Evolutionary conservation across 1,140 invertebrate genomes (phyloP), one percentile per base, ranked within the genome.

Genomic region (Globodera ellingtonae): DNA sequence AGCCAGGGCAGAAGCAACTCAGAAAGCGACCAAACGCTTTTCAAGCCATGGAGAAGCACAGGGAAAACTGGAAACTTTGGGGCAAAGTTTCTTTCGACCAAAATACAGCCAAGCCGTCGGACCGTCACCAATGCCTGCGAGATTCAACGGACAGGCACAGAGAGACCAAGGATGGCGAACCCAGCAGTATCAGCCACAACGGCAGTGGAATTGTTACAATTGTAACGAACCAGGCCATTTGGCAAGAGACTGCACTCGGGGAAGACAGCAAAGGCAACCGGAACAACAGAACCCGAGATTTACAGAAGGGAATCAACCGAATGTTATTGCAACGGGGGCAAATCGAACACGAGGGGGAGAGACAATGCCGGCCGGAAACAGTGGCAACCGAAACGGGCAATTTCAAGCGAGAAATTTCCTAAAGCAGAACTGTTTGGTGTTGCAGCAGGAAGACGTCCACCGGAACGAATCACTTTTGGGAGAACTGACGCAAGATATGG

Each of bases 1-100:
- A 66, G 74, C 74, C 6, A 66, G 74, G 24, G 74, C 74, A 4
- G 74, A 75, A 35, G 67, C 74, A 18, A 75, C 74, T 10, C 24
- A 65, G 6, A 75, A 50, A 59, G 74, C 74, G 0, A 59, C 74
- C 4, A 24, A 18, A 5, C 74, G 65, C 9, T 15, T 75, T 59
- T n/a, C 15, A 65, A 56, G 46, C 6, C 67, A 9, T 24, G 18
- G 46, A 0, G 10, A 35, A 44, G 1, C 5, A 44, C 10, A 4
- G n/a, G 21, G n/a, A 70, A 21, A 7, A 18, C 13, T 21, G n/a
- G n/a, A 10, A 24, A 15, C 66, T 21, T 6, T 3, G 9, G 9
- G 24, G 6, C 8, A 24, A 7, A 4, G 15, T 10, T 10, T 35
- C 4, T 15, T 15, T 2, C 21, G 59, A 9, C 24, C 67, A 24